Evolutionary conservation across 1,140 invertebrate species (phyloP).

Genomic region (Drosophila leontia): DNA sequence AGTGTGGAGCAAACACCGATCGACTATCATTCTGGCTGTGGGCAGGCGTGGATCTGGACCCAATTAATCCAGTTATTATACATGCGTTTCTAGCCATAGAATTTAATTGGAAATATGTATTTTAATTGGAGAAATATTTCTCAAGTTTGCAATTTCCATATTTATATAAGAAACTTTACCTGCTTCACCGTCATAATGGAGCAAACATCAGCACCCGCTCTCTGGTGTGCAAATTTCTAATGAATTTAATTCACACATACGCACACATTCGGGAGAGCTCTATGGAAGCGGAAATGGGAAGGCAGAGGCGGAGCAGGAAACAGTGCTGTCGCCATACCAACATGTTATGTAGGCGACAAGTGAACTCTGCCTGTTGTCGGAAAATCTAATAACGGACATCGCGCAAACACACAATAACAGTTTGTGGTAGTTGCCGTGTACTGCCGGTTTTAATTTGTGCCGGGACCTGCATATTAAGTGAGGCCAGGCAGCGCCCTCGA

Average conservation of each 20-base stretch:
- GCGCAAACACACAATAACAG: conserved; percentile 66
- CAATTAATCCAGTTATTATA: not conserved
- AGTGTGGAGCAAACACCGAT: no score
- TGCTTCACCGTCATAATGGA: not conserved
- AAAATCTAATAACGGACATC: conserved; percentile 73
- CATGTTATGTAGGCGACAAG: conserved; percentile 52
- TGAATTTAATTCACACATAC: conserved; percentile 45
- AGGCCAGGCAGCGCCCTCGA: conserved; percentile 13
- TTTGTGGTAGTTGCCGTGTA: conserved; percentile 38
- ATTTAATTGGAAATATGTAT: no score
- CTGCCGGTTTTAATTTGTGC: conserved; percentile 70
- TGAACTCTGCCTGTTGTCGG: conserved; percentile 69
- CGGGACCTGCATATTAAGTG: conserved; percentile 71
- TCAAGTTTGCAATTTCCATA: not conserved
- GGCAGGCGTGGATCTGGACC: no score
- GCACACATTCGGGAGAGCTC: conserved; percentile 2
- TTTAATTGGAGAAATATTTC: not conserved
- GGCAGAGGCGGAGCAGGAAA: conserved; percentile 10
- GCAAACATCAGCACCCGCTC: conserved; percentile 2
- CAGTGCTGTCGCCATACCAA: conserved; percentile 29
- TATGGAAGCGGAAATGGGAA: not conserved
- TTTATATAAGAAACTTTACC: not conserved
- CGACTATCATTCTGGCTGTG: no score
- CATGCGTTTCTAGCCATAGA: no score
- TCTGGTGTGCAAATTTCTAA: conserved; percentile 46